Base-by-base conservation (phyloP, 2,113 vertebrate species). In the Oceanites oceanicus region DNA sequence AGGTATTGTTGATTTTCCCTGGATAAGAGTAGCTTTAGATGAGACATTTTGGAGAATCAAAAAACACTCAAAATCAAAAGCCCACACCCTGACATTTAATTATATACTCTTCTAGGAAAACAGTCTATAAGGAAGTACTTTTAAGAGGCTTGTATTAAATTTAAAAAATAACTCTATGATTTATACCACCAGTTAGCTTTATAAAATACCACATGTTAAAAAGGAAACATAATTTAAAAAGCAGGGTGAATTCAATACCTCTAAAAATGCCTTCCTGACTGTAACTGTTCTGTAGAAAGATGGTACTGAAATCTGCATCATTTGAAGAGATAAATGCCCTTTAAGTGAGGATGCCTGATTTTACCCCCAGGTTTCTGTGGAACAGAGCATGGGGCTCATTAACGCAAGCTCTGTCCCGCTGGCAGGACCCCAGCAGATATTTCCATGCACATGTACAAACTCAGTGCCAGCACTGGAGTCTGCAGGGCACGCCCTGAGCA, bases 401-500 rank as follows among this genome's bases (percentile, higher is more conserved):
- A 36, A 42, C 1, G 1, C 17, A 45, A 71, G 52, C 34, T 59
- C 78, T 68, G 32, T 38, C 66, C 30, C 23, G 0, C 23, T 27
- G 44, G 58, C 16, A 55, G 49, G 59, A 77, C 15, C 52, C 18
- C 58, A 61, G 58, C 22, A 52, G 49, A 36, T 6, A 44, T 14
- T 29, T 61, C 52, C 49, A 40, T 1, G 17, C 13, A 13, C n/a
- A 9, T 0, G n/a, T 6, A 32, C 56, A 53, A 58, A 62, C 13
- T 19, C 56, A 16, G 40, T 11, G 34, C 29, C 74, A n/a, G 53
- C 3, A 6, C 29, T 34, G 26, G 8, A 45, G 21, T 32, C 36
- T 49, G 27, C 36, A 36, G 15, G 1, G 2, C 1, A 0, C 5
- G 6, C 19, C 21, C 76, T 14, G 14, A 67, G n/a, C 38, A 26